Base-by-base conservation (phyloP, 2,113 vertebrate species). In the Clinocottus analis region DNA sequence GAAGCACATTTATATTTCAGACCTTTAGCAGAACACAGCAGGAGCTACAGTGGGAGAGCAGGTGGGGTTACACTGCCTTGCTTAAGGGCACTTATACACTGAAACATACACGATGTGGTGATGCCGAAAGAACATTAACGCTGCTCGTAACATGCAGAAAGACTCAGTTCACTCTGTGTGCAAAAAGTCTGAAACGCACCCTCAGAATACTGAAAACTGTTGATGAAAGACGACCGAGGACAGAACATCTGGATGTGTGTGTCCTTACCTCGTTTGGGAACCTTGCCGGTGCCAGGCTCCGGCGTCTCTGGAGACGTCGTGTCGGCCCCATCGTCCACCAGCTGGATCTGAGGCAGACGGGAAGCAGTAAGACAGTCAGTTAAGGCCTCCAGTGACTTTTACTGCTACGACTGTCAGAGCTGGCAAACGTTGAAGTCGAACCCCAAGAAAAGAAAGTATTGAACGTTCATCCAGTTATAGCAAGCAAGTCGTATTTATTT, bases 261-360 rank as follows among this genome's bases (percentile, higher is more conserved):
- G 27, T 39, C 21, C 41, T 88, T 85, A 99, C 98, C 98, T 96
- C 96, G 94, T 76, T 96, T 99, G 75, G 94, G 97, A 59, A 97
- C 91, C 88, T 95, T 99, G 58, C 96, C 91, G 10, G 95, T 87
- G 31, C 94, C 90, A 10, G 96, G 95, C 64, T 98, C 96, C 0
- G 97, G 97, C 0, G 97, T 99, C 75, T 99, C 97, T 8, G 98
- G 98, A 56, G 97, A 99, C 0, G 97, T 98, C 0, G 97, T 99
- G 79, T 99, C 97, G 0, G 96, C 96, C 66, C 97, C 97, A 91
- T 99, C 97, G 43, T 99, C 97, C 67, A 98, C 96, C 9, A 98
- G 92, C 84, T 99, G 98, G 89, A 99, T 98, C 98, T 99, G 91
- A 76, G 27, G 67, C 10, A 29, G 16, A 9, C 31, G 65, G 7